phyloP scores from a whole-genome alignment of 2,797 vertebrate species.

The Apogon talboti region DNA sequence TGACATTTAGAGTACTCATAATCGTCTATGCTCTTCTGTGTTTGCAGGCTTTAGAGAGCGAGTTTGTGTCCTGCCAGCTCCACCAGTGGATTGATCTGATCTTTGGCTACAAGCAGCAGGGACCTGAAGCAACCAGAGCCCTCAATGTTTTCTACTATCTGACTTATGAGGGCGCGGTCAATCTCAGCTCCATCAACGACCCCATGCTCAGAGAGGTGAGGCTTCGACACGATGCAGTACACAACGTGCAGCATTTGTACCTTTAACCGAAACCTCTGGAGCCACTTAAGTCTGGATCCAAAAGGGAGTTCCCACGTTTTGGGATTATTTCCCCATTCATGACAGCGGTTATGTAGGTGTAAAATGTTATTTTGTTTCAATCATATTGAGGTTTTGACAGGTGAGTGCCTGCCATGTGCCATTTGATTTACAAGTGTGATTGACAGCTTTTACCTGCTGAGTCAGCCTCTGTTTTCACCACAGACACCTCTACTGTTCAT shows the following conservation, averaged over 20 bases:
- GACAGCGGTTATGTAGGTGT: no score
- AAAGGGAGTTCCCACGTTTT: no score
- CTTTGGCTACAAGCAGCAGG: conserved; percentile 98
- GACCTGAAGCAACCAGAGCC: conserved; percentile 92
- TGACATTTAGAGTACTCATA: conserved; percentile 30
- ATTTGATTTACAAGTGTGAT: no score
- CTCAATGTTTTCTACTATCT: conserved; percentile 98
- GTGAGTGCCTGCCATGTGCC: no score
- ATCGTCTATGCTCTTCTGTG: conserved; percentile 18
- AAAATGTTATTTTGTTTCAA: no score
- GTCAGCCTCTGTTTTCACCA: no score
- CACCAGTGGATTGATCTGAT: conserved; percentile 99
- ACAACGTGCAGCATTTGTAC: background rate
- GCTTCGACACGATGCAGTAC: background rate
- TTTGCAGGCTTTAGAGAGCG: conserved; percentile 93
- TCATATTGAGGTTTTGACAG: no score
- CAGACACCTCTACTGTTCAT: no score
- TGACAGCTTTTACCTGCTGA: no score
- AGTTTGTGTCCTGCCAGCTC: conserved; percentile 98
- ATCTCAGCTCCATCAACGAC: conserved; percentile 92
- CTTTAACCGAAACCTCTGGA: background rate
- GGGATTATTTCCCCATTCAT: no score
- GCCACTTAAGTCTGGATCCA: no score
- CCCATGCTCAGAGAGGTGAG: conserved; percentile 93
- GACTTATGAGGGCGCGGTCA: conserved; percentile 95